Conservation (phyloP, 2,888 invertebrate genomes). For the Cerceris ruficornis region DNA sequence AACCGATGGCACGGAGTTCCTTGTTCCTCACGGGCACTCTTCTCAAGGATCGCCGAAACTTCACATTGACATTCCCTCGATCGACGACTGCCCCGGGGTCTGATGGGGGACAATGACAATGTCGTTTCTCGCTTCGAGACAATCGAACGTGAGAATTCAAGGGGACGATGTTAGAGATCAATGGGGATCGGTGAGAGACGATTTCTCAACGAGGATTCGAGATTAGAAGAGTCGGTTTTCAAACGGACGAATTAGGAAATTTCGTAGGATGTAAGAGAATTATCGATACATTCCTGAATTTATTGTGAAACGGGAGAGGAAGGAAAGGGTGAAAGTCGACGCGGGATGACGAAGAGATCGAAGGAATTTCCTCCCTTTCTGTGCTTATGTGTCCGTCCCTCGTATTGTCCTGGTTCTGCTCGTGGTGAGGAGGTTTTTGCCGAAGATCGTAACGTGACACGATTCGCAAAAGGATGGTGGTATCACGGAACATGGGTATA, state of each 20-base stretch:
- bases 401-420: conserved; percentile 18
- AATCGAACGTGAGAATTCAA: not conserved
- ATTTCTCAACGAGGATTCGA: too few species aligned
- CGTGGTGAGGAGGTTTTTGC: not conserved
- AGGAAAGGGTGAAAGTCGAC: not conserved
- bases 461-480: conserved; percentile 21
- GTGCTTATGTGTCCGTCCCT: conserved; percentile 32
- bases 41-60: conserved; percentile 72
- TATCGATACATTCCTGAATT: not conserved
- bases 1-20: conserved; percentile 65
- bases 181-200: too few species aligned
- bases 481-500: conserved; percentile 21
- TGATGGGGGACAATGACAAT: conserved; percentile 30
- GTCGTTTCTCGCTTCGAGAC: not conserved
- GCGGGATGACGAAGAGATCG: not conserved
- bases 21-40: conserved; percentile 63
- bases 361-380: conserved; percentile 1
- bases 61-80: conserved; percentile 78
- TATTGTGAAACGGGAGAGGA: not conserved
- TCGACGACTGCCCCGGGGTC: conserved; percentile 72
- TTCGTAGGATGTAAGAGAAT: not conserved
- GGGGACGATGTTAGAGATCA: too few species aligned
- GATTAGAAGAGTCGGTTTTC: too few species aligned
- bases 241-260: too few species aligned
- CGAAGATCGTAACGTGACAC: conserved; percentile 18